These are phyloP conservation scores for Agelas oroides DNA, from an alignment of 37 sponge, comb jelly and placozoan species.

Conservation along the genomic window DNA sequence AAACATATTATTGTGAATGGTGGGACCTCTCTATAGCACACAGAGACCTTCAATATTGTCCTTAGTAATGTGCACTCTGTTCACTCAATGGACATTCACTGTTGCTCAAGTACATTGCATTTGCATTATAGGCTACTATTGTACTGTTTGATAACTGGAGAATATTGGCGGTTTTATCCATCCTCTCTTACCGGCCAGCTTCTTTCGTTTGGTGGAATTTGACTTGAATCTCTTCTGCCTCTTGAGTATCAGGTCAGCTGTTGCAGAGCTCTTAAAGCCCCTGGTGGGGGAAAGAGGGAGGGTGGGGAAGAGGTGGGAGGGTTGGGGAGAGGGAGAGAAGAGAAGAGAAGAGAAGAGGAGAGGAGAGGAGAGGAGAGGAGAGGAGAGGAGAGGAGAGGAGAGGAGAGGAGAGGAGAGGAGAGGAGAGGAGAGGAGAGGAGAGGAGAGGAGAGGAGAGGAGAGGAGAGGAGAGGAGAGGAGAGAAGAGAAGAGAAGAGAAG, in stretches of 20 bases:
- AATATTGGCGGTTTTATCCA: too few relatives aligned
- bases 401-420: neutral
- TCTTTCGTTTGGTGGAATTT: slow-evolving; percentile 16
- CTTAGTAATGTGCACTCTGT: too few relatives aligned
- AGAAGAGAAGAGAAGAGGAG: slow-evolving; percentile 1
- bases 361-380: neutral
- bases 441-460: neutral
- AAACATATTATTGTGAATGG: neutral
- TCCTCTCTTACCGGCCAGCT: slow-evolving; percentile 27
- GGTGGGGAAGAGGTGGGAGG: too few relatives aligned
- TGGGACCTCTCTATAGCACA: too few relatives aligned
- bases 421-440: neutral
- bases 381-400: slow-evolving; percentile 9
- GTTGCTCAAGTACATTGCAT: too few relatives aligned
- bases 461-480: neutral
- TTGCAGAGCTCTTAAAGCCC: slow-evolving; percentile 27
- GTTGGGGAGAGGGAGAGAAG: too few relatives aligned
- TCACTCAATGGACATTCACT: too few relatives aligned
- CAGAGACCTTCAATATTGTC: too few relatives aligned
- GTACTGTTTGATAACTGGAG: too few relatives aligned
- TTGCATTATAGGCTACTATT: too few relatives aligned
- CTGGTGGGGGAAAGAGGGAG: neutral
- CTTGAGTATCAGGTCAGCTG: slow-evolving; percentile 48
- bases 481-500: neutral
- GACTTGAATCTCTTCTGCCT: slow-evolving; percentile 34